Conservation (phyloP, 2,797 vertebrate genomes). For the Enteromius argenteus region DNA sequence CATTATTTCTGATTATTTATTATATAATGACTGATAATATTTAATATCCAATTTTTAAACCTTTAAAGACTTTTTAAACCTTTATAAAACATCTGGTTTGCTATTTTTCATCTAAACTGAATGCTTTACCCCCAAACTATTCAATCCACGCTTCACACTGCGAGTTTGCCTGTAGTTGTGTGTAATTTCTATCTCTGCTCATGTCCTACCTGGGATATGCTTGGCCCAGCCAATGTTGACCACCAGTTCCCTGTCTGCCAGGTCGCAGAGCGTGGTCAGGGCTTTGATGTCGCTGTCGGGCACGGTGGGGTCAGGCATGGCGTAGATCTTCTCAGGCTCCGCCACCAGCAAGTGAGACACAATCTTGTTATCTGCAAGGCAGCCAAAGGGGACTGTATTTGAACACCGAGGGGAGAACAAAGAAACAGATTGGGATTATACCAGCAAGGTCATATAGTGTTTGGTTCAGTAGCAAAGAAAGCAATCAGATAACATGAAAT, state of each 20-base stretch:
- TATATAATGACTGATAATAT: not conserved
- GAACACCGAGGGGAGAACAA: slow-evolving; percentile 83
- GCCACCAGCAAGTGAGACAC: slow-evolving; percentile 99
- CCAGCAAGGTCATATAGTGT: slow-evolving; percentile 67
- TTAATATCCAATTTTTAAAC: not conserved
- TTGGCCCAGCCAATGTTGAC: slow-evolving; percentile 99
- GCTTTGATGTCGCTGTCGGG: slow-evolving; percentile 99
- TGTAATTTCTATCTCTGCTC: not conserved
- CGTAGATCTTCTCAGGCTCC: slow-evolving; percentile 99
- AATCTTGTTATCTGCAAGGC: slow-evolving; percentile 99
- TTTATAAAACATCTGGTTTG: not conserved
- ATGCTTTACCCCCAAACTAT: not conserved
- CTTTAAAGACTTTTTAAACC: not conserved
- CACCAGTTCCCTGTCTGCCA: slow-evolving; percentile 96
- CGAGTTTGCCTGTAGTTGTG: slow-evolving; percentile 16
- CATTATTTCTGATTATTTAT: not conserved
- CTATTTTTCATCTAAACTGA: not conserved
- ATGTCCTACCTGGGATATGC: slow-evolving; percentile 93
- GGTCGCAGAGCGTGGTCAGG: slow-evolving; percentile 96
- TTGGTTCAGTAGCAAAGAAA: slow-evolving; percentile 60
- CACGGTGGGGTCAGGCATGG: slow-evolving; percentile 98
- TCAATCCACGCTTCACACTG: not conserved
- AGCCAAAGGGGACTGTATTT: slow-evolving; percentile 87
- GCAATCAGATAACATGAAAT: slow-evolving; percentile 55
- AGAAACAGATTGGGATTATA: slow-evolving; percentile 79